Percentiles rank a stretch among this genome's conserved stretches.
Conservation (phyloP, 2,113 vertebrate species). For the Austrofundulus limnaeus region DNA sequence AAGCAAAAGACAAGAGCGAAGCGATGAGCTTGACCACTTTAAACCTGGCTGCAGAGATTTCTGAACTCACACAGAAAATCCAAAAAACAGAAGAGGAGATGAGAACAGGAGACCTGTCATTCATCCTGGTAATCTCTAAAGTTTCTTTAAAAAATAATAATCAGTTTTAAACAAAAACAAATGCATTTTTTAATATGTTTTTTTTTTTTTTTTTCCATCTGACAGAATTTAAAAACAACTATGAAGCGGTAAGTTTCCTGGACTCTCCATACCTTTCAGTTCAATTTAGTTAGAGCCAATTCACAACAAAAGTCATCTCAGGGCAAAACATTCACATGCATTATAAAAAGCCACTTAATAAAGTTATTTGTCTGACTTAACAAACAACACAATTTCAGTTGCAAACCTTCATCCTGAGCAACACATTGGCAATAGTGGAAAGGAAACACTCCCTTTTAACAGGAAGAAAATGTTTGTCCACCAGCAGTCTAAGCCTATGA, state of each 20-base stretch:
- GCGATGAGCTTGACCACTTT: slow-evolving; percentile 3
- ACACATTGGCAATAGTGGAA: too few relatives aligned
- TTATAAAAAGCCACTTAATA: too few relatives aligned
- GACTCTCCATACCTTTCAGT: too few relatives aligned
- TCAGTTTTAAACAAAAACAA: rapidly evolving
- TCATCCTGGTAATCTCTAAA: slow-evolving; percentile 35
- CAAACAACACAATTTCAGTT: too few relatives aligned
- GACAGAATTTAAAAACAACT: slow-evolving; percentile 22
- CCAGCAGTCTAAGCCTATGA: too few relatives aligned
- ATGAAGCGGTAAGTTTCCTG: slow-evolving; percentile 7
- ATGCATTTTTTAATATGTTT: background rate
- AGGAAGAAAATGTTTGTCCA: too few relatives aligned
- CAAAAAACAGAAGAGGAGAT: background rate
- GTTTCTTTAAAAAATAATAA: background rate
- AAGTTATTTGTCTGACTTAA: too few relatives aligned
- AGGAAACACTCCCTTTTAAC: too few relatives aligned
- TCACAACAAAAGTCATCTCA: too few relatives aligned
- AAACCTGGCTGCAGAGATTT: slow-evolving; percentile 23
- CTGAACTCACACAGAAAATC: slow-evolving; percentile 17
- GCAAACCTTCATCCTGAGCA: too few relatives aligned
- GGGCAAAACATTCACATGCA: too few relatives aligned
- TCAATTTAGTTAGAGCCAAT: too few relatives aligned
- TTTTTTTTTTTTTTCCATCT: background rate
- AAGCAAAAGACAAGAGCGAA: slow-evolving; percentile 12
- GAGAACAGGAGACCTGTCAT: slow-evolving; percentile 9